Base-by-base conservation (phyloP, 2,113 vertebrate species). In the Naja naja region DNA sequence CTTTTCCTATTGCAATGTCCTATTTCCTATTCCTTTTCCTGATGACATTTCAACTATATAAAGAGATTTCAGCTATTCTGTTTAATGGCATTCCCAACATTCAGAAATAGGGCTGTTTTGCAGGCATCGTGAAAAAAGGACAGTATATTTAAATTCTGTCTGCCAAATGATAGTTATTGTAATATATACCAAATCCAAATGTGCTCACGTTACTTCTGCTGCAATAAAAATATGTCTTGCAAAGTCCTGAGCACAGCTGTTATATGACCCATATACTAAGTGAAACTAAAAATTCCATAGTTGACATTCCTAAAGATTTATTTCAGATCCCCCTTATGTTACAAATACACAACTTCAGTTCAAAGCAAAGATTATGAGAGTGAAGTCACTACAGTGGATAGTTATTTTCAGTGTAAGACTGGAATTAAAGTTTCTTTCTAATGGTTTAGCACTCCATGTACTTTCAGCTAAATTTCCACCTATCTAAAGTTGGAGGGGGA, bases 1-100 rank as follows among this genome's bases (percentile, higher is more conserved):
- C 94, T 87, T 98, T 45, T 87, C 96, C 89, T 96, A 0, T 93
- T 95, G 0, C 74, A 52, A 8, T 91, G 92, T 30, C 8, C 56
- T 25, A 25, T 58, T 58, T 58, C 56, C 25, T 60, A 30, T 60
- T 60, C 58, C 58, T 27, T 60, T 60, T 27, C n/a, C 93, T 0
- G 58, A 87, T 91, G 97, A 94, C 55, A 81, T 43, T 81, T 81
- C 18, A 81, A 39, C 34, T 81, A 22, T 39, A 81, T 81, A 43
- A 43, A 43, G 74, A 81, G 18, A 22, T 34, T 43, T 81, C 74
- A 43, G 18, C 74, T 43, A 81, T 81, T 81, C 18, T 81, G 34
- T 34, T 81, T 81, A 20, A 81, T 43, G 74, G 8, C 18, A 8
- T 81, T 81, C 74, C 74, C 34, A 81, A 39, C 34, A 43, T 81